Evolutionary conservation across 2,797 vertebrate genomes (phyloP).

Genomic region (Philypnodon macrostomus): DNA sequence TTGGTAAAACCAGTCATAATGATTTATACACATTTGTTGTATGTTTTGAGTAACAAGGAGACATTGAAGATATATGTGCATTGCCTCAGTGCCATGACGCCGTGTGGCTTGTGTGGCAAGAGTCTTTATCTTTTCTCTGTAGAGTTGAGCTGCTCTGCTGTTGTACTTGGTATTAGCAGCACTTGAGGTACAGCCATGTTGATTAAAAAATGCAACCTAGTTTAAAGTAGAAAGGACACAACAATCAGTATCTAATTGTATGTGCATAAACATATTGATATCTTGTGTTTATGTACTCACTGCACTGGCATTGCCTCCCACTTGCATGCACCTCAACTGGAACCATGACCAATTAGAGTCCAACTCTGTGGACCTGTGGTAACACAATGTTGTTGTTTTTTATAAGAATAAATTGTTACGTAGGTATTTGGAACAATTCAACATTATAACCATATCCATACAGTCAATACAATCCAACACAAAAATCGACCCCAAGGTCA

Average conservation of each 20-base stretch:
- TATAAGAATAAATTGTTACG: no score
- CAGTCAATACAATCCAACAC: no score
- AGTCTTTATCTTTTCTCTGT: conserved; percentile 86
- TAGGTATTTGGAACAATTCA: no score
- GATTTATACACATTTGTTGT: background rate
- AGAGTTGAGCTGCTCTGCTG: conserved; percentile 87
- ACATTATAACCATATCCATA: no score
- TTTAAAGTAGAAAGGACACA: conserved; percentile 2
- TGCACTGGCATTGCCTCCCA: conserved; percentile 90
- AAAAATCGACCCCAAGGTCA: no score
- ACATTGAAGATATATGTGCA: background rate
- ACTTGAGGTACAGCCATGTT: conserved; percentile 82
- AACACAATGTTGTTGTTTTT: conserved; percentile 12
- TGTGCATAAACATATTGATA: no score
- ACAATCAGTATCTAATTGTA: no score
- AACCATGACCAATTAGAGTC: conserved; percentile 98
- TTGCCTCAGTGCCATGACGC: conserved; percentile 87
- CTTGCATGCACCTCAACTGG: conserved; percentile 95
- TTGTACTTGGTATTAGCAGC: conserved; percentile 92
- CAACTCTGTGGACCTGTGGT: conserved; percentile 90
- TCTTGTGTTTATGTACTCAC: conserved; percentile 68
- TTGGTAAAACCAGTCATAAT: background rate
- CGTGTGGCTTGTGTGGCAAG: conserved; percentile 86
- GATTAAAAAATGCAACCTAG: conserved; percentile 87
- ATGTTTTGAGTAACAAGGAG: background rate